Base-by-base conservation (phyloP, 1,140 invertebrate species). In the Marisa cornuarietis region DNA sequence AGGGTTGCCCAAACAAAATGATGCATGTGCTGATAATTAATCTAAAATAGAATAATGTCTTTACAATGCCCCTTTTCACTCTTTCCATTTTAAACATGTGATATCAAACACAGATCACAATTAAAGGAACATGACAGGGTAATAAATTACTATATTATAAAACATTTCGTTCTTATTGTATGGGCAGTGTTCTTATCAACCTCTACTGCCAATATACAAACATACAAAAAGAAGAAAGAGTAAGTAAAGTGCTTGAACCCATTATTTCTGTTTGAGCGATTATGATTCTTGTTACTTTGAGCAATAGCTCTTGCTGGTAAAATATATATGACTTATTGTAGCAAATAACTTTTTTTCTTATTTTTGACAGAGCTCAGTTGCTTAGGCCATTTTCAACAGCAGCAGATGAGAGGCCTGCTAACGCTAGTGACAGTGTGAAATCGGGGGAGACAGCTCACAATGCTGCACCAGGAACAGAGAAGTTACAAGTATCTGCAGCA, bases 331-430 rank as follows among this genome's bases (percentile, higher is more conserved):
- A 63, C n/a, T 63, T 63, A 2, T 63, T 63, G 62, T 7, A 20
- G 62, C n/a, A 20, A 20, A 4, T n/a, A 20, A 20, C 62, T 68
- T 68, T 68, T 68, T 6, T 14, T 68, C 22, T 68, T 31, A 16
- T 31, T 68, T 68, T 77, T 49, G 20, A 1, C 52, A 77, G 76
- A 69, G 54, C 11, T 26, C 42, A 51, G 13, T n/a, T 77, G 8
- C 52, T 71, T 22, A 51, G 62, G 5, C 66, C 76, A n/a, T 78
- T 79, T 31, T 79, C 78, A 13, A 81, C 81, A 68, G 78, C 79
- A 6, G 71, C 81, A 62, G 79, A 83, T 71, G 79, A 52, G 4
- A 84, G 81, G 26, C 54, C 61, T 31, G 71, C 54, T 31, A 68
- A 65, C 24, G 24, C 26, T 58, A 68, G 74, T 49, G 42, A 51